Percentiles rank a stretch among this genome's conserved stretches.
Conservation (phyloP, 1,140 invertebrate species). For the Micrasema minimum region DNA sequence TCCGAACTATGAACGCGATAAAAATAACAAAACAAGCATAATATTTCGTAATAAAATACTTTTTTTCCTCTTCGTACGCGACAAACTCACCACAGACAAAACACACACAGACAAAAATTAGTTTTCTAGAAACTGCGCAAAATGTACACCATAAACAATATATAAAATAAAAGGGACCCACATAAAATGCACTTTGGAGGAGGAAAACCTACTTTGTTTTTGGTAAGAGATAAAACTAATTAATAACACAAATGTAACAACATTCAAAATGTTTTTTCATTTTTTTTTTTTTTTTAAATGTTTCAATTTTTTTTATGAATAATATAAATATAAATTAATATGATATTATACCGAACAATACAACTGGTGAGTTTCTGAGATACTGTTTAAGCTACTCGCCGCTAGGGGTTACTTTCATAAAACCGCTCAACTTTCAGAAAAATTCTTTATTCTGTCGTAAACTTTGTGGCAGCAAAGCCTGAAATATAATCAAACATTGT, state of each 20-base stretch:
- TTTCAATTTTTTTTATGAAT: no score
- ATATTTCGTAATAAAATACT: slow-evolving; percentile 30
- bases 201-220: no score
- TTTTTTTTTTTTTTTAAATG: no score
- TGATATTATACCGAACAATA: no score
- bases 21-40: slow-evolving; percentile 40
- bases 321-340: no score
- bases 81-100: not conserved
- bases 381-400: slow-evolving; percentile 36
- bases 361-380: not conserved
- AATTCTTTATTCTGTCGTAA: slow-evolving; percentile 49
- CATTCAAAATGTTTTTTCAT: no score
- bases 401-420: slow-evolving; percentile 45
- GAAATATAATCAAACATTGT: slow-evolving; percentile 2
- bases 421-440: slow-evolving; percentile 49
- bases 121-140: not conserved
- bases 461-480: slow-evolving; percentile 43
- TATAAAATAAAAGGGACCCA: not conserved
- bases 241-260: no score
- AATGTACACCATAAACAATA: not conserved
- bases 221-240: no score
- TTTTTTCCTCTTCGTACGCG: slow-evolving; percentile 6
- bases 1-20: slow-evolving; percentile 11
- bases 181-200: no score
- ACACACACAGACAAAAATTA: not conserved